Base-by-base conservation (phyloP, 2,113 vertebrate species). In the Prietella phreatophila region DNA sequence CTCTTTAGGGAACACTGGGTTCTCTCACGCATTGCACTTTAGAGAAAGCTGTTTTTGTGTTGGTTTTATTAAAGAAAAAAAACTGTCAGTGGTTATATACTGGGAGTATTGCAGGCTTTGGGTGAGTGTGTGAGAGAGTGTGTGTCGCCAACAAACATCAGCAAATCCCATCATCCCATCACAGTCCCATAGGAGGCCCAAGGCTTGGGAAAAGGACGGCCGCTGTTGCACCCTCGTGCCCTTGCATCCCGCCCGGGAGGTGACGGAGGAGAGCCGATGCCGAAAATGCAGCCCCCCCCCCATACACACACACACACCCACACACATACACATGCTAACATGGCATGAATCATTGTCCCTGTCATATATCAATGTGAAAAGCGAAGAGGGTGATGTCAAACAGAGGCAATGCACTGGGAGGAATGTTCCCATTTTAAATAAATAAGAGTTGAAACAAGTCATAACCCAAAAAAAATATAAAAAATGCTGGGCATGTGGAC, bases 141-240 rank as follows among this genome's bases (percentile, higher is more conserved):
- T 95, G 92, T 93, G 92, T 93, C 93, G 90, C 93, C 93, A 95
- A 94, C 94, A 95, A 94, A 94, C 94, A 94, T 93, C 91, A 93
- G 93, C 93, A 94, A 95, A 94, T 94, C 94, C 94, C 92, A 94
- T 95, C 93, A 94, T 93, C 85, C 84, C 89, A 89, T 90, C 89
- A 80, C 83, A 25, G 83, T 93, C 94, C 92, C 94, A 67, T 84
- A 92, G 92, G 92, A 94, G 93, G 91, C 85, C 83, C 86, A 88
- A 94, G 92, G 95, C 95, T 95, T 96, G 95, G 95, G 95, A 96
- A 96, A 95, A 94, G 93, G 93, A 95, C 93, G 91, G 93, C 93
- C 91, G 92, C 90, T 93, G 94, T 92, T 94, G 93, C 90, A 92
- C 90, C 94, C 92, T 88, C 69, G 83, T 89, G 88, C 91, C 92